These are phyloP conservation scores for Scortum barcoo DNA, from an alignment of 2,113 vertebrate species.

Conservation along the genomic window DNA sequence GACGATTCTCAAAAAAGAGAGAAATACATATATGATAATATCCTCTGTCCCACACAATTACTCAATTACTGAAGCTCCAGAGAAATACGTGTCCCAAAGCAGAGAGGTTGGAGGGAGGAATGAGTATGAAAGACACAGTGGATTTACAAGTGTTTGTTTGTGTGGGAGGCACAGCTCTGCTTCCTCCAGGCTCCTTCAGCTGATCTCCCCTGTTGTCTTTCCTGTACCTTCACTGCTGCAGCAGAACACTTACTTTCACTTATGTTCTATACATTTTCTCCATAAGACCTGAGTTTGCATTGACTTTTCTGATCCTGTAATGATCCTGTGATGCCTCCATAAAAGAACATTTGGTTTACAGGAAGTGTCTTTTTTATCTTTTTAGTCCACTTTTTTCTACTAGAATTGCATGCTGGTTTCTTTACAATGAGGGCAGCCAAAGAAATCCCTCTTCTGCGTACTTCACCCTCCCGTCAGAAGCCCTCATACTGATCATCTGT, in stretches of 20 bases:
- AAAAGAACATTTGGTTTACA: background rate
- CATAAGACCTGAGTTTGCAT: background rate
- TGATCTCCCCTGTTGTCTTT: slow-evolving; percentile 38
- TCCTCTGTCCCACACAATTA: slow-evolving; percentile 4
- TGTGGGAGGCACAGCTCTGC: slow-evolving; percentile 74
- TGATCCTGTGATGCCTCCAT: background rate
- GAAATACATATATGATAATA: slow-evolving; percentile 13
- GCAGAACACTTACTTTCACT: slow-evolving; percentile 20
- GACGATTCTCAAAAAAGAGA: slow-evolving; percentile 17
- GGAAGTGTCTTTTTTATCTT: background rate
- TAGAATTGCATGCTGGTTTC: background rate
- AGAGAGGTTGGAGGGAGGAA: slow-evolving; percentile 9
- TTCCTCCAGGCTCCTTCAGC: slow-evolving; percentile 70
- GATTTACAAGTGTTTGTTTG: slow-evolving; percentile 65
- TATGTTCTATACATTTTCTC: slow-evolving; percentile 20
- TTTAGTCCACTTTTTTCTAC: background rate
- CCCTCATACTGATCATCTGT: slow-evolving; percentile 23
- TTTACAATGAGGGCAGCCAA: background rate
- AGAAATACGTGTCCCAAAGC: slow-evolving; percentile 13
- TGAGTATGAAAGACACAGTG: slow-evolving; percentile 49
- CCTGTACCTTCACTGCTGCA: slow-evolving; percentile 29
- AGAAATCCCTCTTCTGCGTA: slow-evolving; percentile 27
- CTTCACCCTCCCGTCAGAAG: slow-evolving; percentile 1
- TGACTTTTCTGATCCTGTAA: background rate
- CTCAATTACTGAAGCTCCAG: slow-evolving; percentile 19